These are phyloP conservation scores for Ennomos quercinarius DNA, from an alignment of 2,888 invertebrate species.

Conservation along the genomic window DNA sequence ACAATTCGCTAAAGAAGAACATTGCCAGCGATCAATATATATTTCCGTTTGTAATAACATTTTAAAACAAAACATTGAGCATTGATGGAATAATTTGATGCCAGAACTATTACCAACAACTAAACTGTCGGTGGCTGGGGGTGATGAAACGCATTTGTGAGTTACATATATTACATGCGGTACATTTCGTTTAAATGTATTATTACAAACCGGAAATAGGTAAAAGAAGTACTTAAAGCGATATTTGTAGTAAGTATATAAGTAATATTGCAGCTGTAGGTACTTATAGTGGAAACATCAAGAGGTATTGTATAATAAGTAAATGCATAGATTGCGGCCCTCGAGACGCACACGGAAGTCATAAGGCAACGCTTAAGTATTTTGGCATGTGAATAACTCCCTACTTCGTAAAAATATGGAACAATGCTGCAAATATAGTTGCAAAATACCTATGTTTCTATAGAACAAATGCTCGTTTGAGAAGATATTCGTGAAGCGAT, in stretches of 20 bases:
- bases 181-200: not conserved
- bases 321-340: constrained; percentile 38
- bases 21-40: constrained; percentile 12
- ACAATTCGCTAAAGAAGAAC: constrained; percentile 37
- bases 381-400: constrained; percentile 10
- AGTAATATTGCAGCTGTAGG: constrained; percentile 13
- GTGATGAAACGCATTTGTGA: too few species aligned
- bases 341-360: not conserved
- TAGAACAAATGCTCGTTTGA: constrained; percentile 9
- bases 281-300: constrained; percentile 35
- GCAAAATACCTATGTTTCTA: constrained; percentile 23
- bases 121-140: too few species aligned
- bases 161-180: too few species aligned
- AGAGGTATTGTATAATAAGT: constrained; percentile 36
- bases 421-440: constrained; percentile 24
- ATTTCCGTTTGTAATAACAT: constrained; percentile 14
- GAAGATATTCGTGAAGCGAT: constrained; percentile 1
- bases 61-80: constrained; percentile 5
- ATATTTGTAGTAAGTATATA: constrained; percentile 16
- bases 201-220: constrained; percentile 16
- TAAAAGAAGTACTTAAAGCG: constrained; percentile 17
- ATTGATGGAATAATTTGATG: too few species aligned
- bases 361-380: constrained; percentile 15
- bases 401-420: constrained; percentile 15
- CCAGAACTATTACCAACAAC: too few species aligned